Evolutionary conservation across 2,797 vertebrate genomes (phyloP), one percentile per base, ranked within the genome.

Genomic region (Sebastes aleutianus): DNA sequence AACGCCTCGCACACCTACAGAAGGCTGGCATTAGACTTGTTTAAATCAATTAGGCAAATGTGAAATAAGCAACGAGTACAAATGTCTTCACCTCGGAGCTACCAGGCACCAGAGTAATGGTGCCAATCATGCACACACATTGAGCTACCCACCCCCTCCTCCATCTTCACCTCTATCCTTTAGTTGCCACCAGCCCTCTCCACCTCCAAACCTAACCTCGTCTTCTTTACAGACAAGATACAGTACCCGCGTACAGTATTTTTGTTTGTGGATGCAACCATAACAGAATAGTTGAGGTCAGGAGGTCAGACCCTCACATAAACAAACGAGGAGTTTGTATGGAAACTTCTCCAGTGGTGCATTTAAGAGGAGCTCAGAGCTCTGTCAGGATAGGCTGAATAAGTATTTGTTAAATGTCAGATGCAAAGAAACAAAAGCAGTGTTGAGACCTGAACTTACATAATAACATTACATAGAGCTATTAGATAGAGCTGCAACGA

Each of bases 41-140:
- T 95, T 94, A 95, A 95, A 95, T 95, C 94, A 95, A 95, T 96
- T 95, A 96, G 92, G 92, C 90, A 95, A 94, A 95, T 95, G 91
- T 93, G 88, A 89, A 95, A 94, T 92, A 91, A 91, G 92, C 91
- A 93, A 85, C 70, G 87, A 85, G 90, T 85, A 83, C 89, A 93
- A 94, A 92, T 93, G 91, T 90, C 91, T 92, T 95, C 85, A 91
- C 91, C 91, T 85, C 85, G 4, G 79, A 87, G 85, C 85, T 86
- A 84, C 77, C 74, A 89, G 88, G 81, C 91, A 89, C 91, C 83
- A 83, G 73, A 71, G 90, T 88, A 89, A 88, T 86, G 88, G 80
- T 91, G 91, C 87, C 94, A 95, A 91, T 95, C 94, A 95, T 71
- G n/a, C 43, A 32, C 74, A 74, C 50, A 32, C 74, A 71, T 9